These are phyloP conservation scores for Caenorhabditis uteleia DNA, from an alignment of 2,888 invertebrate species.

Conservation along the genomic window DNA sequence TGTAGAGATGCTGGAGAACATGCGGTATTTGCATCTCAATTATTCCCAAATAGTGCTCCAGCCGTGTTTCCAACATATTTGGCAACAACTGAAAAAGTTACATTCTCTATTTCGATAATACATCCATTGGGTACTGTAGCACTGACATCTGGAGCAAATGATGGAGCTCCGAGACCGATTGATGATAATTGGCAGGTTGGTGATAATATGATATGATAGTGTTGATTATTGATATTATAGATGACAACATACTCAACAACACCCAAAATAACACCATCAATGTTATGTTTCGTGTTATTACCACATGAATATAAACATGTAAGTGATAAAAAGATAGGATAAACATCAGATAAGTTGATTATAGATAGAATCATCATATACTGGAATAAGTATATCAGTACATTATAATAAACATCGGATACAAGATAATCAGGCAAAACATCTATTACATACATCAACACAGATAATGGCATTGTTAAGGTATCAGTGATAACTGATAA, in stretches of 20 bases:
- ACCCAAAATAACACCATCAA: slow-evolving; percentile 34
- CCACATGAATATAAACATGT: slow-evolving; percentile 43
- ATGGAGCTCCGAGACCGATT: slow-evolving; percentile 19
- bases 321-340: neutral
- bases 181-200: slow-evolving; percentile 50
- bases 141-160: slow-evolving; percentile 27
- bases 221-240: slow-evolving; percentile 10
- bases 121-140: slow-evolving; percentile 47
- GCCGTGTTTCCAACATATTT: slow-evolving; percentile 40
- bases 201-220: neutral
- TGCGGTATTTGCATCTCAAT: slow-evolving; percentile 44
- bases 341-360: neutral
- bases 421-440: slow-evolving; percentile 38
- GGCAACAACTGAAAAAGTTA: slow-evolving; percentile 26
- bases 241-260: slow-evolving; percentile 44
- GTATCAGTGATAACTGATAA: neutral
- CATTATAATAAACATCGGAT: slow-evolving; percentile 43
- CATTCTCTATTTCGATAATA: slow-evolving; percentile 42
- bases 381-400: slow-evolving; percentile 40
- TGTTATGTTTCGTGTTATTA: slow-evolving; percentile 37
- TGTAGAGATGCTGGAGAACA: slow-evolving; percentile 53
- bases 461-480: slow-evolving; percentile 48
- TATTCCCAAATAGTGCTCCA: slow-evolving; percentile 41
- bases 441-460: slow-evolving; percentile 37
- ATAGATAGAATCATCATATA: slow-evolving; percentile 41